Evolutionary conservation across 2,888 invertebrate species (phyloP), one percentile per base, ranked within the genome.

Genomic region (Noctua comes): DNA sequence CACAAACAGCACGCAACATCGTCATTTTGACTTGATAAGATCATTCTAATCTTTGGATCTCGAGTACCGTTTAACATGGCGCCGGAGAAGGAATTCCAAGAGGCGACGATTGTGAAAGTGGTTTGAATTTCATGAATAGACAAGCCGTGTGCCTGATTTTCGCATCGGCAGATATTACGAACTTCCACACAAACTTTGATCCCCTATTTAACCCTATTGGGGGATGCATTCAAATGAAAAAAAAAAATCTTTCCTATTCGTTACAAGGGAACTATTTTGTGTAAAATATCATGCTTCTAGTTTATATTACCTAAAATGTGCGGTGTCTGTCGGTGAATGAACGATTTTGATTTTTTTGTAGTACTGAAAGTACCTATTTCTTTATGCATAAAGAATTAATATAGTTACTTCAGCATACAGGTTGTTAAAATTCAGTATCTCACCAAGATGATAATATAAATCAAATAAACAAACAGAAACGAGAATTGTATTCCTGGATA

Each of bases 1-100:
- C 31, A 72, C 59, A 70, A 75, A 64, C 31, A 18, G 24, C 82
- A 77, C 86, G 77, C 74, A 65, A 74, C 31, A 51, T 68, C 59
- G 51, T 31, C 66, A 73, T 76, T 80, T 68, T 27, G 31, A 18
- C 13, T 48, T 21, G 48, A 73, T 59, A 70, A 36, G n/a, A 66
- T 68, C 27, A 31, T 79, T 64, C 7, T 16, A 51, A 62, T 68
- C 27, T 54, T 54, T 51, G 6, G 6, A 36, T 51, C 46, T 82
- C 10, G 36, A 68, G 40, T 68, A 36, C 51, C 36, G 31, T 74
- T 75, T 18, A 18, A 43, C n/a, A 51, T 59, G 79, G 66, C 75
- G 57, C 48, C 74, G 8, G 48, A 40, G 8, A 21, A 71, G 18
- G 16, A 57, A 73, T 65, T 72, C 46, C 21, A 48, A 79, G 31